Evolutionary conservation across 2,113 vertebrate species (phyloP).

Genomic region (Erinaceus europaeus): DNA sequence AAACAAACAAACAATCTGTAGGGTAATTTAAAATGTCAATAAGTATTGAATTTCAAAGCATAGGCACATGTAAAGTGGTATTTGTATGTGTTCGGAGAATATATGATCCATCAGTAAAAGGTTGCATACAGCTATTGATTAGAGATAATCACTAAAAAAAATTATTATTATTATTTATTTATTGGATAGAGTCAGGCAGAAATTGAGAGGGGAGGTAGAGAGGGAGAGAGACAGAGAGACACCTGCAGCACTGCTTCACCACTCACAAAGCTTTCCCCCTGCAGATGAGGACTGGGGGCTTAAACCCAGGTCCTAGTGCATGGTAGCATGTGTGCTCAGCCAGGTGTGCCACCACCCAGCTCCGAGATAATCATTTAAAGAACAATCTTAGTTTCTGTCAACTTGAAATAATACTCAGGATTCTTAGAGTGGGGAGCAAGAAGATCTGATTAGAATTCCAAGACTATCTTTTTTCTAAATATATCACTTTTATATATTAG

Average conservation of each 20-base stretch:
- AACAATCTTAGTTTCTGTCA: not conserved
- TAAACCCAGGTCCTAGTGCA: no score
- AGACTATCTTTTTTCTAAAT: not conserved
- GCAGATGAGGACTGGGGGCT: no score
- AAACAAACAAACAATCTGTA: not conserved
- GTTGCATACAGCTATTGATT: not conserved
- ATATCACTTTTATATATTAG: not conserved
- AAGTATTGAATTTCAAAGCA: not conserved
- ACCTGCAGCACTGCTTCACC: no score
- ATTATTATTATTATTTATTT: no score
- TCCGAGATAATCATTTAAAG: not conserved
- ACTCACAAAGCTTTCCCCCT: no score
- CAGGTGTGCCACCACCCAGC: no score
- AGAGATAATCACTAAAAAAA: not conserved
- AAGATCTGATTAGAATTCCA: not conserved
- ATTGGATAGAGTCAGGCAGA: no score
- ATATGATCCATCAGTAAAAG: not conserved
- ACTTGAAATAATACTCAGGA: not conserved
- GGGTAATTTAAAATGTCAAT: not conserved
- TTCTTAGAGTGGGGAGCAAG: not conserved
- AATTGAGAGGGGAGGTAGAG: no score
- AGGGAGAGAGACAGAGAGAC: no score
- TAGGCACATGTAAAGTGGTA: not conserved
- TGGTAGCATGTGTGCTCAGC: no score
- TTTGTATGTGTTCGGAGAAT: not conserved